Evolutionary conservation across 2,888 invertebrate genomes (phyloP).

Genomic region (Microctonus aethiopoides): DNA sequence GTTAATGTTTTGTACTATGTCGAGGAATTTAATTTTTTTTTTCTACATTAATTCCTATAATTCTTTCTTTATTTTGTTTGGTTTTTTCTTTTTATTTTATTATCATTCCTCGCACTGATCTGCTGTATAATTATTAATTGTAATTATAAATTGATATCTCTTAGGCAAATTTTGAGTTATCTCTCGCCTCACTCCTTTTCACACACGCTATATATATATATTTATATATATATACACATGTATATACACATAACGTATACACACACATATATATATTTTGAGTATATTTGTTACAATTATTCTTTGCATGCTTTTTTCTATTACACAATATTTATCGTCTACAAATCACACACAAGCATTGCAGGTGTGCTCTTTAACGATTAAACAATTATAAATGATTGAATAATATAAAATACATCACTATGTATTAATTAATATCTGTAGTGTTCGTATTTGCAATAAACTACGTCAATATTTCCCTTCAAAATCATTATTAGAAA

Average conservation of each 20-base stretch:
- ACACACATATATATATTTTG: background rate
- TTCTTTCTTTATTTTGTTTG: constrained; percentile 25
- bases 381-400: background rate
- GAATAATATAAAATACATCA: background rate
- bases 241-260: background rate
- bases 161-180: constrained; percentile 19
- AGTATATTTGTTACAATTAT: constrained; percentile 2
- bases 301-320: background rate
- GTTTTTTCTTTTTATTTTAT: constrained; percentile 22
- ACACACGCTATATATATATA: too few species aligned
- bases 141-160: constrained; percentile 3
- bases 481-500: background rate
- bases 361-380: background rate
- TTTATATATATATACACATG: background rate
- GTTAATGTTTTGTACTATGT: constrained; percentile 34
- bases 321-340: background rate
- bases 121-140: background rate
- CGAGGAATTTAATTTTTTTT: constrained; percentile 28
- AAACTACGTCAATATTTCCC: background rate
- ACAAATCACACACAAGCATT: background rate
- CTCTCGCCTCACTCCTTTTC: constrained; percentile 23
- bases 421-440: background rate
- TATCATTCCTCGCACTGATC: constrained; percentile 16
- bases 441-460: background rate
- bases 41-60: constrained; percentile 19